These are phyloP conservation scores for Cerastoderma edule DNA, from an alignment of 2,888 invertebrate species.

Conservation along the genomic window DNA sequence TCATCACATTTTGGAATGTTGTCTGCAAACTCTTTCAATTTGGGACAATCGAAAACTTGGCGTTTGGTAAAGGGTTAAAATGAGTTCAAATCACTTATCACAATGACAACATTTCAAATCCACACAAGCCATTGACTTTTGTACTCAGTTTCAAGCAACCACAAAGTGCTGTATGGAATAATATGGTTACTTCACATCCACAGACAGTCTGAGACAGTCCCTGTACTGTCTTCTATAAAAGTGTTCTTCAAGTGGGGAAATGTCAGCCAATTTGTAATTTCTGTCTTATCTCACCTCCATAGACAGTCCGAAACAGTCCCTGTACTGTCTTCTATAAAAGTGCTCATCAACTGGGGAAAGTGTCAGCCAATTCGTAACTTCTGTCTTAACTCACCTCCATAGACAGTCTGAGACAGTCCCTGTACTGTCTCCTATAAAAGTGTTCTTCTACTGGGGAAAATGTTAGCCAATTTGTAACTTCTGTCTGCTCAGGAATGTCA, in stretches of 20 bases:
- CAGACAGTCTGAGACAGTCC: too few species aligned
- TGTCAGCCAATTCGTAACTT: slow-evolving; percentile 82
- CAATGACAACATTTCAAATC: too few species aligned
- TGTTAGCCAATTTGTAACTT: slow-evolving; percentile 86
- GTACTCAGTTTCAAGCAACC: not conserved
- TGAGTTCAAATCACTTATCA: too few species aligned
- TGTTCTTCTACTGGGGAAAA: slow-evolving; percentile 90
- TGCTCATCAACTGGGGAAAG: not conserved
- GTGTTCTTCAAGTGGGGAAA: not conserved
- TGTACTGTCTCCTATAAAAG: slow-evolving; percentile 86
- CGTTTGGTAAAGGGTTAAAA: not conserved
- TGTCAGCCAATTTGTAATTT: not conserved
- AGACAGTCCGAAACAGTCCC: slow-evolving; percentile 74
- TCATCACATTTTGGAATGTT: too few species aligned
- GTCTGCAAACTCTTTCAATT: too few species aligned
- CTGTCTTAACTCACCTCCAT: slow-evolving; percentile 63
- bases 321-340: slow-evolving; percentile 79
- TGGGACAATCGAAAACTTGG: too few species aligned
- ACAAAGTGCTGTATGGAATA: not conserved
- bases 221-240: not conserved
- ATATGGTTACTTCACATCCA: not conserved
- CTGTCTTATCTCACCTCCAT: slow-evolving; percentile 63
- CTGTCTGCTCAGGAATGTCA: slow-evolving; percentile 88
- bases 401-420: slow-evolving; percentile 74
- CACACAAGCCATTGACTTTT: not conserved